These are phyloP conservation scores for Ceratotherium simum DNA, from an alignment of 2,113 vertebrate genomes.

Conservation along the genomic window DNA sequence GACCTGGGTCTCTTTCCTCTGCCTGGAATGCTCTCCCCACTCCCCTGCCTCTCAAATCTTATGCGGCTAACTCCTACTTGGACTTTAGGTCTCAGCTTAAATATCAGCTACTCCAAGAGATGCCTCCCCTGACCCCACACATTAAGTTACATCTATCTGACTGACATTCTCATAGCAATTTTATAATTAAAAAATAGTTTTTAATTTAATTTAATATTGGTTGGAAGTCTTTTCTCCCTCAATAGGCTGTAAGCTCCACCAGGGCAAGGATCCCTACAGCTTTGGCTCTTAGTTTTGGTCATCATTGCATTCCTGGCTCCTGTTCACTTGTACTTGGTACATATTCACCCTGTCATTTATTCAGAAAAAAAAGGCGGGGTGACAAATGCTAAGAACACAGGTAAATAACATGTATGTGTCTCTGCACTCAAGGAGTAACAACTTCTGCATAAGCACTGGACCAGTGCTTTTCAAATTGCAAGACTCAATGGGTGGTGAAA, in stretches of 20 bases:
- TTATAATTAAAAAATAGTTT: neutral
- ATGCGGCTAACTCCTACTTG: neutral
- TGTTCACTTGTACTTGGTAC: neutral
- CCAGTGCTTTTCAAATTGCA: constrained; percentile 13
- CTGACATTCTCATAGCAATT: neutral
- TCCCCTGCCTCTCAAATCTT: neutral
- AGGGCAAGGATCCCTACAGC: neutral
- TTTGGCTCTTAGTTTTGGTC: neutral
- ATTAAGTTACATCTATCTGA: neutral
- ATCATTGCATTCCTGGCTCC: neutral
- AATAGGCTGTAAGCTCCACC: neutral
- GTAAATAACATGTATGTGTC: neutral
- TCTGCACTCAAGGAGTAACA: neutral
- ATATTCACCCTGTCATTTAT: neutral
- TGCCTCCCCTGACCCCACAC: neutral
- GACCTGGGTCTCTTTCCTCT: neutral
- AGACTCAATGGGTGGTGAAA: neutral
- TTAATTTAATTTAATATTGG: neutral
- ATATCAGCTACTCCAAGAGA: neutral
- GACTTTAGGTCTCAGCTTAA: neutral
- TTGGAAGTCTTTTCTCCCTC: neutral
- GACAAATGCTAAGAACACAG: neutral
- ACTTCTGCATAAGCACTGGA: neutral
- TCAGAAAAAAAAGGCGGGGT: neutral
- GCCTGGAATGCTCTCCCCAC: neutral